Conservation (phyloP, 1,140 invertebrate genomes). For the Phocides pigmalion region DNA sequence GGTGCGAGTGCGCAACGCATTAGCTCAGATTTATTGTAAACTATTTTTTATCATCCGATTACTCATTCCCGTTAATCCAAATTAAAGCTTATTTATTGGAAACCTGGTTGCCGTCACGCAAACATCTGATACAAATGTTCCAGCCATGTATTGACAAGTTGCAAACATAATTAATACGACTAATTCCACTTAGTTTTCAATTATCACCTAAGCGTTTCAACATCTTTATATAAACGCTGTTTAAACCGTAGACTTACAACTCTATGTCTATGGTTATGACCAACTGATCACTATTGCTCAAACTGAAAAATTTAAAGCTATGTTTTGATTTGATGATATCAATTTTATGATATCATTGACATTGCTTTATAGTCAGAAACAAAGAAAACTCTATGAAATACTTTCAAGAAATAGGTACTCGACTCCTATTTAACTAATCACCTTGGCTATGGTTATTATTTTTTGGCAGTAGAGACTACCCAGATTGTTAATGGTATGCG, state of each 20-base stretch:
- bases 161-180: conserved; percentile 3
- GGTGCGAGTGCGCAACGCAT: conserved; percentile 53
- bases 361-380: too few relatives aligned
- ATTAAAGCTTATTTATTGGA: conserved; percentile 46
- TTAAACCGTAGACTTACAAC: neutral
- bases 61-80: conserved; percentile 51
- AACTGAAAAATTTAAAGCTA: too few relatives aligned
- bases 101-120: conserved; percentile 43
- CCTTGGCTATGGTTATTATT: neutral
- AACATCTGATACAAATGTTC: conserved; percentile 45
- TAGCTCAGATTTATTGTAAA: conserved; percentile 63
- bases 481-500: conserved; percentile 41
- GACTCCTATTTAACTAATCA: neutral
- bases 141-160: conserved; percentile 35
- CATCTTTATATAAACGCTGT: neutral
- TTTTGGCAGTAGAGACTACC: conserved; percentile 22
- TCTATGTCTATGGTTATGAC: too few relatives aligned
- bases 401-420: neutral
- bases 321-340: too few relatives aligned
- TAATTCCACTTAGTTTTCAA: conserved; percentile 15
- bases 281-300: too few relatives aligned
- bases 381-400: neutral
- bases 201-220: conserved; percentile 1
- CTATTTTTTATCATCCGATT: conserved; percentile 63
- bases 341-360: neutral